Percentiles rank a stretch among this genome's conserved stretches.
Conservation (phyloP, 2,888 invertebrate species). For the Erynnis tages region DNA sequence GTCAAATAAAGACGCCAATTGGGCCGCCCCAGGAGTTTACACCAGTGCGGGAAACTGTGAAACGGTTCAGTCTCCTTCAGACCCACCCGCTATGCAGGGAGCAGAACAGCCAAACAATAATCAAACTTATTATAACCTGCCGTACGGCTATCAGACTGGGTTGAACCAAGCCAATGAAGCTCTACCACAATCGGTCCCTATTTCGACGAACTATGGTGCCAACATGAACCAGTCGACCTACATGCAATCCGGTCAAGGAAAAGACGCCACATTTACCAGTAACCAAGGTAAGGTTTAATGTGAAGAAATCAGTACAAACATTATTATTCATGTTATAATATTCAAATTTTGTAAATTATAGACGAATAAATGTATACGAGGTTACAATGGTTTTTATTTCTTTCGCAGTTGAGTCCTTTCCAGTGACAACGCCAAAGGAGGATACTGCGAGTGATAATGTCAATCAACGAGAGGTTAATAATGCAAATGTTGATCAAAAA, state of each 20-base stretch:
- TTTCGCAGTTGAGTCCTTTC: constrained; percentile 51
- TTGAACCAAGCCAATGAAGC: constrained; percentile 53
- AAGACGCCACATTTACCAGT: constrained; percentile 55
- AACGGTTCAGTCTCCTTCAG: constrained; percentile 74
- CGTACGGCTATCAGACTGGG: constrained; percentile 71
- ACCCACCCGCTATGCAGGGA: constrained; percentile 46
- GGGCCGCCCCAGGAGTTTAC: constrained; percentile 59
- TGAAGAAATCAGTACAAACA: constrained; percentile 12
- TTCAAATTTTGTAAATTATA: constrained; percentile 30
- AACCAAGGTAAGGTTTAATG: constrained; percentile 64
- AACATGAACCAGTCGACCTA: constrained; percentile 65
- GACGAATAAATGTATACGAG: constrained; percentile 50
- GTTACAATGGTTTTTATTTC: constrained; percentile 53
- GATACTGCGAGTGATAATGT: constrained; percentile 44
- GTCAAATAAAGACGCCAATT: constrained; percentile 48
- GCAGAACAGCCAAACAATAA: constrained; percentile 41
- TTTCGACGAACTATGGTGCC: constrained; percentile 58
- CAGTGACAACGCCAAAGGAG: constrained; percentile 64
- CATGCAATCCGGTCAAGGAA: constrained; percentile 59
- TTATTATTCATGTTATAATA: constrained; percentile 1
- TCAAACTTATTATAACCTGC: constrained; percentile 69
- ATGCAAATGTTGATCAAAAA: neutral
- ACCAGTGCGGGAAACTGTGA: constrained; percentile 72
- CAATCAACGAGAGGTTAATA: constrained; percentile 23
- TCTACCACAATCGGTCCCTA: constrained; percentile 42